A percentile compares a stretch with the other conserved stretches of the same genome.
phyloP scores from a whole-genome alignment of 1,140 invertebrate genomes.

The Pseudoatta argentina region DNA sequence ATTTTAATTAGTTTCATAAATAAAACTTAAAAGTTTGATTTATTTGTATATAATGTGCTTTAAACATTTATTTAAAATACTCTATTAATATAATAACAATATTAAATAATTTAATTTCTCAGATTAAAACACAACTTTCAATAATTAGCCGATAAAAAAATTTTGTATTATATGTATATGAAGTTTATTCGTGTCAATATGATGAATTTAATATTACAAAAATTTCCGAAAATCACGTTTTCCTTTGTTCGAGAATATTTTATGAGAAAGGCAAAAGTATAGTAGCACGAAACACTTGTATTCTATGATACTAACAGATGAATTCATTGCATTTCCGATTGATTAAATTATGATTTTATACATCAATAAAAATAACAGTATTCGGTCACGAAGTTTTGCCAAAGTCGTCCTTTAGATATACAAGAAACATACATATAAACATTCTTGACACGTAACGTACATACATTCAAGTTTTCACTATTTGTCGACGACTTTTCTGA shows the following conservation, averaged over 20 bases:
- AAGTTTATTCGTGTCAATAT: neutral
- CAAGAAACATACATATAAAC: neutral
- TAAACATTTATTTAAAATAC: neutral
- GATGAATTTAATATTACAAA: slow-evolving; percentile 2
- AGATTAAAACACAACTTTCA: neutral
- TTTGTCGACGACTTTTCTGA: slow-evolving; percentile 39
- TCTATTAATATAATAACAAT: neutral
- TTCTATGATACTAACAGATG: slow-evolving; percentile 42
- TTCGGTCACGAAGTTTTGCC: slow-evolving; percentile 56
- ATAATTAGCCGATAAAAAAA: neutral
- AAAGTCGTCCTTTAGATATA: slow-evolving; percentile 40
- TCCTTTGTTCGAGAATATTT: neutral
- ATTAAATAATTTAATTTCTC: neutral
- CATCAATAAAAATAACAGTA: slow-evolving; percentile 60
- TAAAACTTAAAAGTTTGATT: neutral
- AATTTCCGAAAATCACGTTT: neutral
- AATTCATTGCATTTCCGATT: neutral
- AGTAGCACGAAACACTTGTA: slow-evolving; percentile 6
- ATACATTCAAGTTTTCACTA: neutral
- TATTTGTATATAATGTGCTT: neutral
- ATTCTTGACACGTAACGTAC: slow-evolving; percentile 16
- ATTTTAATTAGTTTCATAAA: neutral
- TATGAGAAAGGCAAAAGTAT: neutral
- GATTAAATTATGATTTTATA: slow-evolving; percentile 73
- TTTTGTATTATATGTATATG: neutral